Evolutionary conservation across 2,888 invertebrate species (phyloP), one percentile per base, ranked within the genome.

Genomic region (Caenorhabditis macrosperma): DNA sequence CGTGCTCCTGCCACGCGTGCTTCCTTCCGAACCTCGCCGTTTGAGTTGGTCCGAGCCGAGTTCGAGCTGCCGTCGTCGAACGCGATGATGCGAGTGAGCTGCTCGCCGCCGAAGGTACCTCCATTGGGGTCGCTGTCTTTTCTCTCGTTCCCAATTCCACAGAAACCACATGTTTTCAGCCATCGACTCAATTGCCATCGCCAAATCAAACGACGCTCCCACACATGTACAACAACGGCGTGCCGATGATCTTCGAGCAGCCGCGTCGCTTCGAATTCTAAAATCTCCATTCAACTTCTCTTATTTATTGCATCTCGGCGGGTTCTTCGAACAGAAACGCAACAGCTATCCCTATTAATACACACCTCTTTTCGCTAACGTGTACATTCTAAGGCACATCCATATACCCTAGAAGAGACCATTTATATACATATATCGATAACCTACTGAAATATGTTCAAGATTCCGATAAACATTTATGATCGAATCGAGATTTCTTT

Each of bases 101-200:
- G 63, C 57, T 72, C 72, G 41, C 72, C 72, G 22, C 63, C 72
- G 17, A 72, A 64, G 72, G 72, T 72, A 72, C 33, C 50, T 9
- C n/a, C 33, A 17, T 30, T 60, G 69, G 69, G 35, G 44, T 41
- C 57, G 17, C n/a, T 9, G n/a, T 22, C 60, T 10, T 7, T 15
- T 22, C 20, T n/a, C n/a, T n/a, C 33, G 28, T n/a, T 35, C 41
- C 24, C 22, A 60, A 12, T 30, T 1, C 15, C 26, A 10, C 26
- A n/a, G 17, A 52, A n/a, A 33, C 10, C 28, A 4, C 0, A 1
- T 22, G 1, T 28, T 75, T 75, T 26, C 68, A 76, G 76, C 41
- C 67, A 3, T 26, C 76, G 12, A 61, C 76, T 20, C 76, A 76
- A 28, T 48, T 76, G 24, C 76, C 76, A 33, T 76, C 76, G 5